A percentile compares a stretch with the other conserved stretches of the same genome.
These are phyloP conservation scores for Limnephilus auricula DNA, from an alignment of 2,888 invertebrate genomes.

Conservation along the genomic window DNA sequence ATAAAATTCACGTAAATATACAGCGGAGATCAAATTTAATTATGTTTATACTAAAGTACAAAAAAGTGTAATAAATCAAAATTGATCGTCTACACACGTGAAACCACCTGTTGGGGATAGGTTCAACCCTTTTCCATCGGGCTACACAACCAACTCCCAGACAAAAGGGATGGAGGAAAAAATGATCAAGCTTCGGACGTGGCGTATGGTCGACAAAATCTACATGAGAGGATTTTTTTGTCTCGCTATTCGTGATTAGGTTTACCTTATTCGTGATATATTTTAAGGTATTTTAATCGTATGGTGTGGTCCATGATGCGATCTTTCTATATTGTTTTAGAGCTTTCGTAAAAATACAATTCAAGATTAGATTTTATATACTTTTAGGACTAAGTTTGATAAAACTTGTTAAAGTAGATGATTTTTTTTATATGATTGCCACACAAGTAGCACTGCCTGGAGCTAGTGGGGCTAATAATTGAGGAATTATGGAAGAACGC, in stretches of 20 bases:
- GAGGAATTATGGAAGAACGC: too few species aligned
- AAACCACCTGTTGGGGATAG: conserved; percentile 38
- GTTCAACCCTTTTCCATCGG: conserved; percentile 27
- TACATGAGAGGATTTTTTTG: background rate
- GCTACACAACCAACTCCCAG: background rate
- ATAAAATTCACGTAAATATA: conserved; percentile 2
- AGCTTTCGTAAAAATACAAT: background rate
- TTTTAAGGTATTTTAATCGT: background rate
- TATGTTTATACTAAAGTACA: conserved; percentile 11
- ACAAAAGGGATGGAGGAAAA: background rate
- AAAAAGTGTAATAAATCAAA: conserved; percentile 46
- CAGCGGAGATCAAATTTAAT: conserved; percentile 18
- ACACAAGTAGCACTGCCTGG: too few species aligned
- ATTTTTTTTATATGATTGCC: too few species aligned
- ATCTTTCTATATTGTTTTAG: background rate
- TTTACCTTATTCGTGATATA: background rate
- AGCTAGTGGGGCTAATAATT: too few species aligned
- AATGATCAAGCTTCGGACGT: background rate
- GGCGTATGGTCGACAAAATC: background rate
- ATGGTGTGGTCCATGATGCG: background rate
- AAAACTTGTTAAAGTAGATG: too few species aligned
- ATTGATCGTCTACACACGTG: conserved; percentile 24
- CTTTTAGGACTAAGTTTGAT: too few species aligned
- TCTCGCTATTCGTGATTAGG: background rate
- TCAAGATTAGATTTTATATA: too few species aligned